Base-by-base conservation (phyloP, 2,113 vertebrate genomes). In the Elephantulus edwardii region DNA sequence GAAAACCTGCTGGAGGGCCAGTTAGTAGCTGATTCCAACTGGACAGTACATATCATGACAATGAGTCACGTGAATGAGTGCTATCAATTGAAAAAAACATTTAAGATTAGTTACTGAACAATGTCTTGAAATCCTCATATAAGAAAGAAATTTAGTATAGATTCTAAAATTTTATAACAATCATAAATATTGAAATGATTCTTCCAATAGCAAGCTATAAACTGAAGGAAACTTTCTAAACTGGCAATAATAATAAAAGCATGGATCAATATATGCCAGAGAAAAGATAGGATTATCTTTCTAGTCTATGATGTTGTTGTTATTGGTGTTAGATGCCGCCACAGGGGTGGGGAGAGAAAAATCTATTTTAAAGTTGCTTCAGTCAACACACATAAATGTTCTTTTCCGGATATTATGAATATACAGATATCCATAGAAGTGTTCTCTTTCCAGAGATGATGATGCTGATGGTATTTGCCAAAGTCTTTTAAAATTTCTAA, bases 91-190 rank as follows among this genome's bases (percentile, higher is more conserved):
- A 88, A 88, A 93, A 62, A 81, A 94, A 35, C 54, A 86, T 46
- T 66, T 48, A 44, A 58, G 56, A 83, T 60, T 54, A 89, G 87
- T 42, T 80, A 83, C 86, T 40, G 60, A 89, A 90, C 40, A 80
- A 46, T 48, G 52, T 58, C 54, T 44, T 71, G 80, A 86, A 93
- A 88, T 74, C 40, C 64, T 77, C 30, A 30, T 54, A 8, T 26
- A 91, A 91, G n/a, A 64, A 87, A 77, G 62, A 88, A 93, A 54
- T 81, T 56, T 35, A 64, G 38, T 62, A 26, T 46, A 83, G 68
- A 82, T 64, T 33, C 66, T 60, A 71, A 90, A 64, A 92, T 81
- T 85, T 89, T 80, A 94, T 83, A 88, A 80, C 52, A 87, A 58
- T 85, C 22, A 58, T 83, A 72, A 94, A 90, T 90, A 77, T 3